A percentile compares a stretch with the other conserved stretches of the same genome.
phyloP scores from a whole-genome alignment of 2,888 invertebrate genomes.

The Zygothrica quintamaculata region DNA sequence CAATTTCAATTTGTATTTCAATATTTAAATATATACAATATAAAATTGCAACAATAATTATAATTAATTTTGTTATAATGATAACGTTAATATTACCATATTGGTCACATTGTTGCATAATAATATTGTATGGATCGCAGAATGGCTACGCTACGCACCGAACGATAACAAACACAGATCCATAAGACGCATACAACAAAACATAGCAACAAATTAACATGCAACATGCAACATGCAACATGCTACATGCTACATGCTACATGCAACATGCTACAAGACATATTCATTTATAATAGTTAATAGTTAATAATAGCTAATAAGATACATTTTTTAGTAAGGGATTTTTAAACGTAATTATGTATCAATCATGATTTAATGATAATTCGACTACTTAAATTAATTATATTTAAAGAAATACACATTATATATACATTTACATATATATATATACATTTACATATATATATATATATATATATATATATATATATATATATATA shows the following conservation, averaged over 20 bases:
- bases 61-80: no score
- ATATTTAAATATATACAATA: constrained; percentile 18
- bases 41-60: constrained; percentile 38
- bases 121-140: constrained; percentile 65
- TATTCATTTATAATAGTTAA: no score
- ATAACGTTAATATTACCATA: constrained; percentile 56
- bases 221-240: constrained; percentile 23
- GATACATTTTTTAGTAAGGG: constrained; percentile 39
- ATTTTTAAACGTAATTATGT: constrained; percentile 58
- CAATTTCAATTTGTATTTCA: no score
- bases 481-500: no score
- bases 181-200: no score
- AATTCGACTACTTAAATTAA: constrained; percentile 35
- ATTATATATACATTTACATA: no score
- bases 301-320: constrained; percentile 59
- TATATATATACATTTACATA: no score
- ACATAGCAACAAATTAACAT: no score
- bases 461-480: no score
- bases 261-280: constrained; percentile 50
- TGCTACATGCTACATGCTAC: constrained; percentile 3
- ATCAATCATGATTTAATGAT: constrained; percentile 30
- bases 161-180: constrained; percentile 26
- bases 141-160: constrained; percentile 44
- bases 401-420: constrained; percentile 37
- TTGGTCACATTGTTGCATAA: constrained; percentile 75